phyloP scores from a whole-genome alignment of 2,797 vertebrate species.

The Notamacropus eugenii region DNA sequence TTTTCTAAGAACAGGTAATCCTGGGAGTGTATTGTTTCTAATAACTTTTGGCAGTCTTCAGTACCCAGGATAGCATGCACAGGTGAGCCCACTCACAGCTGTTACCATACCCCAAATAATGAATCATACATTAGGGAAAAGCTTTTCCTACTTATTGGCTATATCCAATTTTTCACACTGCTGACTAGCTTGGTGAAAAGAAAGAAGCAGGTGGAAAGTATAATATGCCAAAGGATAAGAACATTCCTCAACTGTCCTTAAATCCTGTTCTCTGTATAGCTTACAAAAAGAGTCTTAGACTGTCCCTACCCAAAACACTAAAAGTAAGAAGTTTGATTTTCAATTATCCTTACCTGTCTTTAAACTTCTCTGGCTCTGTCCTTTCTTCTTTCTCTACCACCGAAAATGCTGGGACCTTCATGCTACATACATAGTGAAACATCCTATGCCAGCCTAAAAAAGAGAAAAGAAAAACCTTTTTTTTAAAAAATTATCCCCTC shows the following conservation, averaged over 20 bases:
- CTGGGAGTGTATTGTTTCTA: conserved; percentile 2
- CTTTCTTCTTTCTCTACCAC: neutral
- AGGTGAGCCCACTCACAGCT: conserved; percentile 1
- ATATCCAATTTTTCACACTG: neutral
- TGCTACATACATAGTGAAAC: neutral
- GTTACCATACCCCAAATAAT: neutral
- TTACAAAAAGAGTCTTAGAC: neutral
- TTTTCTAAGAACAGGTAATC: conserved; percentile 20
- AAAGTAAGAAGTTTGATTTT: neutral
- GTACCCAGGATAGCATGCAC: neutral
- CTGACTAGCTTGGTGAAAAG: neutral
- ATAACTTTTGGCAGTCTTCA: neutral
- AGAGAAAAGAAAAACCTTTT: neutral
- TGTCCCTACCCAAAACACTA: neutral
- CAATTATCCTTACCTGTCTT: neutral
- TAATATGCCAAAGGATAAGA: neutral
- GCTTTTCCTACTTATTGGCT: neutral
- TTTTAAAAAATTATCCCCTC: neutral
- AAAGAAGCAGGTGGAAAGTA: neutral
- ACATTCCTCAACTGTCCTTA: neutral
- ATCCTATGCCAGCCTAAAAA: neutral
- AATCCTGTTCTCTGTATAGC: neutral
- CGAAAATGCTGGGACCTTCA: neutral
- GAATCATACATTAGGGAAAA: neutral
- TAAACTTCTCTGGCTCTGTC: neutral